phyloP scores from a whole-genome alignment of 2,113 vertebrate species.

The Xyliphius kryptos region DNA sequence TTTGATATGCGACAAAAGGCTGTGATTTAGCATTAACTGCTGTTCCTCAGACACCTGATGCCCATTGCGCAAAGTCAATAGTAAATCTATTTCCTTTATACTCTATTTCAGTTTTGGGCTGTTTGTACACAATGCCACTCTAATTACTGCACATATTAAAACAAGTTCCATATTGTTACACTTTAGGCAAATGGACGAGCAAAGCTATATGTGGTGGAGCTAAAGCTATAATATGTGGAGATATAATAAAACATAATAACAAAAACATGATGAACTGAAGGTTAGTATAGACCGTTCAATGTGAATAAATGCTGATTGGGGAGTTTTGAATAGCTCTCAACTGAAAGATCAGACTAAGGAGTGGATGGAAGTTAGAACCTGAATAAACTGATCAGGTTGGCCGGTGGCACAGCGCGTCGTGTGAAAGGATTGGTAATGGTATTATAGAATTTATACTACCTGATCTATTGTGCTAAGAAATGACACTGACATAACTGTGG shows the following conservation, averaged over 20 bases:
- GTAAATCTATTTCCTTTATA: slow-evolving; percentile 16
- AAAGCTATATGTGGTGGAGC: not conserved
- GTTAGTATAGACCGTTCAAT: not conserved
- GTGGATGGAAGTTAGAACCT: slow-evolving; percentile 63
- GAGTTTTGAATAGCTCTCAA: not conserved
- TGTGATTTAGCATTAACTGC: slow-evolving; percentile 26
- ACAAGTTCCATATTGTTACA: not conserved
- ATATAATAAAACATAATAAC: not conserved
- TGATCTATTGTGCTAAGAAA: slow-evolving; percentile 97
- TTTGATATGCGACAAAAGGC: slow-evolving; percentile 34
- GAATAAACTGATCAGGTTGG: slow-evolving; percentile 96
- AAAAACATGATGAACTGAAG: not conserved
- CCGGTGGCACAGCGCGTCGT: slow-evolving; percentile 81
- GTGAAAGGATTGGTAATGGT: slow-evolving; percentile 91
- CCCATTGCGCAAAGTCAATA: slow-evolving; percentile 12
- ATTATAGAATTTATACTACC: slow-evolving; percentile 96
- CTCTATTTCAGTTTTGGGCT: not conserved
- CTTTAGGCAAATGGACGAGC: not conserved
- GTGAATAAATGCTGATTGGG: slow-evolving; percentile 50
- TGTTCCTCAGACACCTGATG: slow-evolving; percentile 23
- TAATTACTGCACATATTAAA: not conserved
- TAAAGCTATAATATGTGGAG: too few species aligned
- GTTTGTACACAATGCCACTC: not conserved
- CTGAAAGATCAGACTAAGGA: slow-evolving; percentile 9
- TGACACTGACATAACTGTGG: slow-evolving; percentile 87